phyloP scores from a whole-genome alignment of 2,797 vertebrate genomes.

The Esox masquinongy region DNA sequence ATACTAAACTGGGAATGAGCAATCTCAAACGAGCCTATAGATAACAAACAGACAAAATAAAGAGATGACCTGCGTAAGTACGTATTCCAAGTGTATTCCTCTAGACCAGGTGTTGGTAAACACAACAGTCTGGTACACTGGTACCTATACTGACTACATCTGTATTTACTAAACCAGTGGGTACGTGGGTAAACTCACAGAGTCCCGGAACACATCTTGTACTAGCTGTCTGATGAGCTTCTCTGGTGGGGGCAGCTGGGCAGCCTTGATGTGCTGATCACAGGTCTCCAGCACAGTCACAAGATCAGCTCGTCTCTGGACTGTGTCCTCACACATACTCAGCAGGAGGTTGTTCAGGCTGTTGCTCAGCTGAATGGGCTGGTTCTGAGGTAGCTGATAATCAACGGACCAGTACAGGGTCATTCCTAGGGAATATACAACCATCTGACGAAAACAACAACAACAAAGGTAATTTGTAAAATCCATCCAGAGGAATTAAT shows the following conservation, averaged over 20 bases:
- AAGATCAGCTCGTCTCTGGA: slow-evolving; percentile 68
- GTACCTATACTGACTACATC: not conserved
- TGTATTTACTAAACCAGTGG: not conserved
- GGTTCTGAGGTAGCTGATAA: slow-evolving; percentile 84
- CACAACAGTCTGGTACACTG: not conserved
- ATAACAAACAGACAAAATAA: too few relatives aligned
- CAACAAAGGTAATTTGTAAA: not conserved
- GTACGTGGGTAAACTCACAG: slow-evolving; percentile 48
- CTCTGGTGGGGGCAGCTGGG: slow-evolving; percentile 65
- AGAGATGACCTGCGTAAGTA: too few relatives aligned
- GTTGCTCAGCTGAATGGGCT: slow-evolving; percentile 81
- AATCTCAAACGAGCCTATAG: too few relatives aligned
- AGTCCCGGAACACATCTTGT: slow-evolving; percentile 72
- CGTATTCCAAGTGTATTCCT: too few relatives aligned
- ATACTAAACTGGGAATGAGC: too few relatives aligned
- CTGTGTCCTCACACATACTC: slow-evolving; percentile 85
- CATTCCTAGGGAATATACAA: slow-evolving; percentile 90
- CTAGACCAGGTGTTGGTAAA: too few relatives aligned
- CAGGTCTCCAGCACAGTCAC: slow-evolving; percentile 78
- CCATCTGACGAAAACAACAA: slow-evolving; percentile 67
- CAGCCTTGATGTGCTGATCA: slow-evolving; percentile 71
- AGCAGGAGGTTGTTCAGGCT: slow-evolving; percentile 80
- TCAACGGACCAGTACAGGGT: slow-evolving; percentile 90
- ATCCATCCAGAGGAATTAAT: not conserved
- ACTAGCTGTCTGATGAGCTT: slow-evolving; percentile 77